Evolutionary conservation across 2,888 invertebrate genomes (phyloP).

Genomic region (Lithophane socia): DNA sequence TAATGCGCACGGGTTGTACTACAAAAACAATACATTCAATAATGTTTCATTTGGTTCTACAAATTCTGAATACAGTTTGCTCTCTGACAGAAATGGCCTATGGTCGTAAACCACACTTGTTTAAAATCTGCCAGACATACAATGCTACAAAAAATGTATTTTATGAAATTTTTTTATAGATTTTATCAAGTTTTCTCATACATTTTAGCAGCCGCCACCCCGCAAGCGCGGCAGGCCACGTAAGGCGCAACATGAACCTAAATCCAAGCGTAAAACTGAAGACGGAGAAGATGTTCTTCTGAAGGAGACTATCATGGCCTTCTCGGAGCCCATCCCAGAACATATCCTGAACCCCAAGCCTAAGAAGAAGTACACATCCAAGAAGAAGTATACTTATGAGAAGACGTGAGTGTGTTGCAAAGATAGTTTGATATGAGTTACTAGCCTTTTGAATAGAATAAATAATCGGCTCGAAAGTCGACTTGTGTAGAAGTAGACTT

Average conservation of each 20-base stretch:
- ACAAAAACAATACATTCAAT: neutral
- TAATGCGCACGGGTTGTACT: too few relatives aligned
- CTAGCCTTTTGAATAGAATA: neutral
- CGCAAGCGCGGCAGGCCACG: constrained; percentile 85
- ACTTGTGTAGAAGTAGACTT: neutral
- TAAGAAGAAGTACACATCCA: constrained; percentile 78
- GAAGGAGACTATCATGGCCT: constrained; percentile 88
- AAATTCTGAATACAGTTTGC: neutral
- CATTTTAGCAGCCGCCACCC: constrained; percentile 27
- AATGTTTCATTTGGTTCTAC: neutral
- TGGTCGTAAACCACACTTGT: neutral
- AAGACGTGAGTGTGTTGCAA: constrained; percentile 82
- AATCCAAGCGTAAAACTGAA: constrained; percentile 63
- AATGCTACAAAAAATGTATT: neutral
- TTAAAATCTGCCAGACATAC: neutral
- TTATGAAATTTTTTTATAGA: neutral
- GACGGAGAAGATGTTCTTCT: constrained; percentile 85
- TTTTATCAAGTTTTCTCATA: neutral
- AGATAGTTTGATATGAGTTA: neutral
- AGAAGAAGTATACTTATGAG: constrained; percentile 85
- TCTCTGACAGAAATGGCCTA: neutral
- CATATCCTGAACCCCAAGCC: constrained; percentile 86
- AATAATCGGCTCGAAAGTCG: neutral
- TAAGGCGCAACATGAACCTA: constrained; percentile 68
- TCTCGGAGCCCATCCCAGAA: constrained; percentile 87